Conservation (phyloP, 2,797 vertebrate genomes). For the Labeo calbasu region DNA sequence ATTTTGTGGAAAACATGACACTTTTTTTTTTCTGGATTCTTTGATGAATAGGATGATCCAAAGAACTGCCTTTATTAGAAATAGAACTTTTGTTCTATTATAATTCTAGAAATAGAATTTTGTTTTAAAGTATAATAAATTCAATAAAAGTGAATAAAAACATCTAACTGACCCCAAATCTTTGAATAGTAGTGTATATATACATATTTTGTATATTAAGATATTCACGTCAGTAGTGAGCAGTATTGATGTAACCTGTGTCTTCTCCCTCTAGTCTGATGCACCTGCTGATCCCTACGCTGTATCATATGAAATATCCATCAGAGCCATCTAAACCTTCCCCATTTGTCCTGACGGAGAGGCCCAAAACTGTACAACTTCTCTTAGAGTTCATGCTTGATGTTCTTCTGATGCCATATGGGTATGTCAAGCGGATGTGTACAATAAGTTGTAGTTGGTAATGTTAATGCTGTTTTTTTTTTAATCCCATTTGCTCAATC, state of each 20-base stretch:
- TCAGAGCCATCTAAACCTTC: slow-evolving; percentile 83
- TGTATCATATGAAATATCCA: slow-evolving; percentile 97
- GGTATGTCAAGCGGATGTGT: slow-evolving; percentile 75
- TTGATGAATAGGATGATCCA: background rate
- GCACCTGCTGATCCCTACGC: slow-evolving; percentile 96
- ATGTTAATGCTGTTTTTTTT: background rate
- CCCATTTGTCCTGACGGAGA: slow-evolving; percentile 94
- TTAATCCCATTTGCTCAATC: background rate
- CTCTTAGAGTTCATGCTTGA: slow-evolving; percentile 99
- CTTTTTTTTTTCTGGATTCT: background rate
- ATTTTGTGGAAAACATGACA: background rate
- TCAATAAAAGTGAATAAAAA: background rate
- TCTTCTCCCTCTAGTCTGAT: slow-evolving; percentile 85
- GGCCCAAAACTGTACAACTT: slow-evolving; percentile 96
- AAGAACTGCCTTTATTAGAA: background rate
- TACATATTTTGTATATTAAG: no score
- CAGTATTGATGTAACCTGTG: background rate
- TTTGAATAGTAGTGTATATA: background rate
- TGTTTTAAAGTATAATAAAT: no score
- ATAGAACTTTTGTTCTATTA: background rate
- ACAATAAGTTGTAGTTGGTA: background rate
- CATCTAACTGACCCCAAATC: background rate
- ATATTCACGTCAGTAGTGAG: background rate
- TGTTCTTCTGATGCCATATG: slow-evolving; percentile 98
- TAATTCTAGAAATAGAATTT: background rate